Base-by-base conservation (phyloP, 2,888 invertebrate species). In the Lagria hirta region DNA sequence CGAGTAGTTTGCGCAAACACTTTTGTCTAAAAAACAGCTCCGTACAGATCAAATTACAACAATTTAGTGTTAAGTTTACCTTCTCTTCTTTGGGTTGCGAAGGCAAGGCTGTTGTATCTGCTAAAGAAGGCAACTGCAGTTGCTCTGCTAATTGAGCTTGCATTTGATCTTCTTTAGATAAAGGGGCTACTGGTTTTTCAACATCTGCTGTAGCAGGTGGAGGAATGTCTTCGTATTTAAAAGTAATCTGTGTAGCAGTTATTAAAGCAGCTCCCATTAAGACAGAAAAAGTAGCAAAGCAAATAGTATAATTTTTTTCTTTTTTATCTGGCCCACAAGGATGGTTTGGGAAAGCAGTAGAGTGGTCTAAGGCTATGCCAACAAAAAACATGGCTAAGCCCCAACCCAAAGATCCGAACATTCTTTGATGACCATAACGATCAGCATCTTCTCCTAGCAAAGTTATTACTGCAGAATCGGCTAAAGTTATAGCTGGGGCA, bases 341-440 rank as follows among this genome's bases (percentile, higher is more conserved):
- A 72, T 94, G 93, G 59, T 89, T 82, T 13, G 93, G 89, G 72
- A 99, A 98, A 1, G 94, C 87, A 11, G 95, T 95, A 42, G 96
- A 95, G 70, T 97, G 94, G 74, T 99, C 98, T 47, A 99, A 75
- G 1, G 91, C 94, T 60, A 95, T 93, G 44, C 93, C 94, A 45
- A 99, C 95, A 68, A 98, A 87, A 73, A 99, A 98, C 98, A 99
- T 99, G 27, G 98, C 90, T 57, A 98, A 75, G 15, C 95, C 98
- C 98, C 98, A 99, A 26, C 98, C 98, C 41, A 97, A 76, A 10
- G 95, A 96, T 1, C 64, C 64, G 14, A 57, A 98, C 93, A 99
- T 96, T 56, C 98, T 82, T 73, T 98, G 98, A 63, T 94, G 89
- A 0, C 97, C 97, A 69, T 98, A 93, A 57, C 87, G 81, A 63